These are phyloP conservation scores for Phaetusa simplex DNA, from an alignment of 2,113 vertebrate species.

Conservation along the genomic window DNA sequence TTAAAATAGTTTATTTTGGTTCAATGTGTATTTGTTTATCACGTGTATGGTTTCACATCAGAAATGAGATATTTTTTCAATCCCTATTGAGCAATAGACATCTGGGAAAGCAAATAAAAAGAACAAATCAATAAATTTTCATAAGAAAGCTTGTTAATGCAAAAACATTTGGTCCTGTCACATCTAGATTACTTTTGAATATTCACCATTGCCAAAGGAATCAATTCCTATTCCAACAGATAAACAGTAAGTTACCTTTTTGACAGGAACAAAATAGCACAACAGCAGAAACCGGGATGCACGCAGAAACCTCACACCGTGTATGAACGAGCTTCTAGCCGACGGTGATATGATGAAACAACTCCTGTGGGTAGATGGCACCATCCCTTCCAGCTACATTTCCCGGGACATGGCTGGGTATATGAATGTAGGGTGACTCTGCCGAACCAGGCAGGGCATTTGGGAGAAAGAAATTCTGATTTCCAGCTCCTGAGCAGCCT, in stretches of 20 bases:
- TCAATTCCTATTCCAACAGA: neutral
- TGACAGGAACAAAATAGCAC: neutral
- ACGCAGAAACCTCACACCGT: neutral
- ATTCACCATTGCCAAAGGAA: neutral
- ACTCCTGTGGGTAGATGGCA: neutral
- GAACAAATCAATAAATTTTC: neutral
- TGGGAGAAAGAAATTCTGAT: neutral
- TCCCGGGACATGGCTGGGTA: neutral
- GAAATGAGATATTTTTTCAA: neutral
- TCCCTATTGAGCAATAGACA: neutral
- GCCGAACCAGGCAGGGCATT: neutral
- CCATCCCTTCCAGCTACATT: neutral
- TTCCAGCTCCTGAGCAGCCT: neutral
- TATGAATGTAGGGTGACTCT: neutral
- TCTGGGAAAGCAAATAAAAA: neutral
- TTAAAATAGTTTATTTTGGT: slow-evolving; percentile 17
- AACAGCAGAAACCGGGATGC: neutral
- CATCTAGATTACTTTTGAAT: neutral
- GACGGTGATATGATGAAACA: accelerated
- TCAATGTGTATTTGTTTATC: neutral
- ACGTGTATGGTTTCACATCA: neutral
- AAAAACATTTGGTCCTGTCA: neutral
- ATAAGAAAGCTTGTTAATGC: neutral
- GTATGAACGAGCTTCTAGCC: neutral
- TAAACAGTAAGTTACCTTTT: neutral